phyloP scores from a whole-genome alignment of 2,888 invertebrate genomes.

The Parnassius apollo region DNA sequence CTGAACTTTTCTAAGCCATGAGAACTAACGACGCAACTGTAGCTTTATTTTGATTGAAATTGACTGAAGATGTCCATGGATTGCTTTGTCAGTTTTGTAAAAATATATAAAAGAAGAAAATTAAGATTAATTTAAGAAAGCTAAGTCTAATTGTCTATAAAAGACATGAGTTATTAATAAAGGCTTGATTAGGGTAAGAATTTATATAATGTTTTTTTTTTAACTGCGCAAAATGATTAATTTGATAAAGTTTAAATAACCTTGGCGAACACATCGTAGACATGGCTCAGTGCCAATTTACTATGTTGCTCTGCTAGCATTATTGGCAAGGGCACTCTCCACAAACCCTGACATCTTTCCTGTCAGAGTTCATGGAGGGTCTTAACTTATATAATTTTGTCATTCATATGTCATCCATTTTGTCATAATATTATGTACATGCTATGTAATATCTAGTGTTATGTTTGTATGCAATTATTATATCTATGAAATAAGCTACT shows the following conservation, averaged over 20 bases:
- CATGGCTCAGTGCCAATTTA: constrained; percentile 21
- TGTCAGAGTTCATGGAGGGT: not conserved
- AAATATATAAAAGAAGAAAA: too few relatives aligned
- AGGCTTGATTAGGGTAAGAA: too few relatives aligned
- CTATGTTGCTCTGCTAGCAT: constrained; percentile 12
- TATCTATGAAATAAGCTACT: too few relatives aligned
- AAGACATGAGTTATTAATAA: too few relatives aligned
- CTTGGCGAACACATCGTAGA: constrained; percentile 6
- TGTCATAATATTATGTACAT: not conserved
- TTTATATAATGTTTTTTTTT: not conserved
- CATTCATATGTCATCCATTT: not conserved
- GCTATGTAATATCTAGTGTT: not conserved
- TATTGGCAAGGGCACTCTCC: constrained; percentile 6
- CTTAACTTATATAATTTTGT: not conserved
- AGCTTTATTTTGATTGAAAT: too few relatives aligned
- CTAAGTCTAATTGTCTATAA: too few relatives aligned
- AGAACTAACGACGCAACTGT: too few relatives aligned
- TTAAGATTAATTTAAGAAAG: too few relatives aligned
- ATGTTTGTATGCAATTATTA: too few relatives aligned
- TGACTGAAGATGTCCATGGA: too few relatives aligned
- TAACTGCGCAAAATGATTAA: constrained; percentile 7
- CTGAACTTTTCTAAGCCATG: too few relatives aligned
- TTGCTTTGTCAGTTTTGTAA: too few relatives aligned
- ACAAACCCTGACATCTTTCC: constrained; percentile 6
- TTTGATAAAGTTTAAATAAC: constrained; percentile 16